These are phyloP conservation scores for Progne subis DNA, from an alignment of 2,113 vertebrate genomes.

Conservation along the genomic window DNA sequence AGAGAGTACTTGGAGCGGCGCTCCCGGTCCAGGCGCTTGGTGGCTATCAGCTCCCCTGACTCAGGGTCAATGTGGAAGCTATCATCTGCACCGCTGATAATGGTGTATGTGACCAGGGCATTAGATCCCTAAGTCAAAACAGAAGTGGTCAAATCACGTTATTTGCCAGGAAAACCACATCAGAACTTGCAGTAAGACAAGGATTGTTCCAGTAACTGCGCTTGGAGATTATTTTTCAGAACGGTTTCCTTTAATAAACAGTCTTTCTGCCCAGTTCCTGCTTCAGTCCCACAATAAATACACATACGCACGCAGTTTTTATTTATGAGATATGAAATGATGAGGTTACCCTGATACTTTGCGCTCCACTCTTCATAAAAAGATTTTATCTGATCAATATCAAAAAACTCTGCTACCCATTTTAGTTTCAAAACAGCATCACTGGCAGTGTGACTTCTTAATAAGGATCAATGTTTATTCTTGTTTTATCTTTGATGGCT, in stretches of 20 bases:
- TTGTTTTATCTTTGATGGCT: not conserved
- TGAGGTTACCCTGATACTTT: not conserved
- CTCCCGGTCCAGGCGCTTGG: conserved; percentile 89
- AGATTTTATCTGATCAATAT: not conserved
- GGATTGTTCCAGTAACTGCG: not conserved
- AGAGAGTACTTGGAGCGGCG: conserved; percentile 92
- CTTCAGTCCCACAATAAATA: not conserved
- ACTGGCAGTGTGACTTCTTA: not conserved
- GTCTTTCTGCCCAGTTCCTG: not conserved
- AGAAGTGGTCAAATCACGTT: not conserved
- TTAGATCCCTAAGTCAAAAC: conserved; percentile 86
- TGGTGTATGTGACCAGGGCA: conserved; percentile 93
- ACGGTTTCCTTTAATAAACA: not conserved
- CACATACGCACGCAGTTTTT: not conserved
- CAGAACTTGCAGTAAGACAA: not conserved
- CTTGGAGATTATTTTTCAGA: not conserved
- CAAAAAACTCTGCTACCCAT: not conserved
- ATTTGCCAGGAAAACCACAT: conserved; percentile 19
- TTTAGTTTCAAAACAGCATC: not conserved
- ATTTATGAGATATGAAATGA: not conserved
- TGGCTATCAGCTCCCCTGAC: conserved; percentile 92
- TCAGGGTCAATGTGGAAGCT: conserved; percentile 95
- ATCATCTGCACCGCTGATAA: conserved; percentile 94
- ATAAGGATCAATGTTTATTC: not conserved
- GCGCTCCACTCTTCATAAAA: not conserved